Conservation (phyloP, 2,888 invertebrate species). For the Caenorhabditis wallacei region DNA sequence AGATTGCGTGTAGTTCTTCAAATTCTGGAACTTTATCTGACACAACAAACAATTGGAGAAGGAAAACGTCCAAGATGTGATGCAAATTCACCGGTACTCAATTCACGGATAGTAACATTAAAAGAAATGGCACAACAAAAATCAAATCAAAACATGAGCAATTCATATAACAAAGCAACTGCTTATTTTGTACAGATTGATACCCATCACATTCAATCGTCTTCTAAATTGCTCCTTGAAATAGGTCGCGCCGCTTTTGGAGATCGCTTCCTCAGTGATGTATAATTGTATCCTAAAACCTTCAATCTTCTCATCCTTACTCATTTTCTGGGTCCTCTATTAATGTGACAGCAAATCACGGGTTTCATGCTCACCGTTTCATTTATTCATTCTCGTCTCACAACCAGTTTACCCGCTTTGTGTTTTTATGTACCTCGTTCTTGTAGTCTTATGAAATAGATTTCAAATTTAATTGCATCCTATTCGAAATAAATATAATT, state of each 20-base stretch:
- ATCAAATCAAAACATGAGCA: slow-evolving; percentile 65
- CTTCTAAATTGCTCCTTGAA: slow-evolving; percentile 63
- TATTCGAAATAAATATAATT: slow-evolving; percentile 18
- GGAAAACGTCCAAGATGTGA: slow-evolving; percentile 67
- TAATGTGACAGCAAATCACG: slow-evolving; percentile 47
- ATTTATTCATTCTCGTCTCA: slow-evolving; percentile 10
- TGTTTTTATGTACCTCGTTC: slow-evolving; percentile 30
- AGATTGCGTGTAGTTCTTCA: slow-evolving; percentile 76
- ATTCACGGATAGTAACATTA: slow-evolving; percentile 75
- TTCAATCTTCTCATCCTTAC: slow-evolving; percentile 17
- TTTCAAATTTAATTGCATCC: neutral
- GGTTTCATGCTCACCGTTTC: slow-evolving; percentile 38
- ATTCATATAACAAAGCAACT: slow-evolving; percentile 69
- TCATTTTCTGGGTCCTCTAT: slow-evolving; percentile 31
- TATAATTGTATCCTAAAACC: slow-evolving; percentile 41
- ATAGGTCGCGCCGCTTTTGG: slow-evolving; percentile 57
- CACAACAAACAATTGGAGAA: slow-evolving; percentile 75
- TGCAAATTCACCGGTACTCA: slow-evolving; percentile 74
- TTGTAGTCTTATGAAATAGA: slow-evolving; percentile 34
- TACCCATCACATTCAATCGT: slow-evolving; percentile 67
- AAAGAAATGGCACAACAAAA: slow-evolving; percentile 73
- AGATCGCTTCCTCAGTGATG: slow-evolving; percentile 66
- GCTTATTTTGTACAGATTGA: slow-evolving; percentile 74
- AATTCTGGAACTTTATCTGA: slow-evolving; percentile 74
- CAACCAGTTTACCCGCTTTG: slow-evolving; percentile 3